Base-by-base conservation (phyloP, 2,888 invertebrate genomes). In the Rhagium mordax region DNA sequence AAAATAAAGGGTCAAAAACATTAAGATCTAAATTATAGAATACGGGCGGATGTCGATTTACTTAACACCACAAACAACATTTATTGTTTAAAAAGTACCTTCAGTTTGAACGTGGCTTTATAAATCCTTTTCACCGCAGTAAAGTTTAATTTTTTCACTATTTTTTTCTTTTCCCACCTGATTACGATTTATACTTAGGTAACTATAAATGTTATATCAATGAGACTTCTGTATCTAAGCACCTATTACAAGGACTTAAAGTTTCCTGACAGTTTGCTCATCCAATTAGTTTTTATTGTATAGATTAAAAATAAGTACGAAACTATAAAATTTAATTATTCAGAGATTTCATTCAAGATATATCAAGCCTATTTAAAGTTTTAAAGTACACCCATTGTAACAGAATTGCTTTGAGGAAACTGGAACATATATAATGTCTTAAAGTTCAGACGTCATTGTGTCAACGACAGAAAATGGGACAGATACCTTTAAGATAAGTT, bases 281-380 rank as follows among this genome's bases (percentile, higher is more conserved):
- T 59, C 16, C 59, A 59, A 59, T 59, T 59, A 33, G 33, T 33
- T 59, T 59, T 59, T 33, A 33, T 13, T 33, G 16, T 59, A 16
- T 13, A 20, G 18, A 59, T 16, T 33, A 29, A 16, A 59, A 15
- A 20, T 5, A 15, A 57, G 57, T 15, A 24, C 7, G 29, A 27
- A 18, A 16, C 27, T 29, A 29, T 57, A 59, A 59, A 59, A 59
- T 59, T 33, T 59, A 59, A 59, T 59, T 59, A 59, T 59, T 18
- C 20, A 33, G 33, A 59, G 59, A 59, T 59, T 59, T 33, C 59
- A 33, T 20, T 59, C 10, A 59, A 59, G 59, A 59, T 59, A 59
- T n/a, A 57, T 15, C 18, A 59, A 59, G 59, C 7, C 29, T 33
- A 24, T 59, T 16, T 18, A 8, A 18, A 59, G 33, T 59, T 59